These are phyloP conservation scores for Pelodiscus sinensis DNA, from an alignment of 2,113 vertebrate genomes.

Conservation along the genomic window DNA sequence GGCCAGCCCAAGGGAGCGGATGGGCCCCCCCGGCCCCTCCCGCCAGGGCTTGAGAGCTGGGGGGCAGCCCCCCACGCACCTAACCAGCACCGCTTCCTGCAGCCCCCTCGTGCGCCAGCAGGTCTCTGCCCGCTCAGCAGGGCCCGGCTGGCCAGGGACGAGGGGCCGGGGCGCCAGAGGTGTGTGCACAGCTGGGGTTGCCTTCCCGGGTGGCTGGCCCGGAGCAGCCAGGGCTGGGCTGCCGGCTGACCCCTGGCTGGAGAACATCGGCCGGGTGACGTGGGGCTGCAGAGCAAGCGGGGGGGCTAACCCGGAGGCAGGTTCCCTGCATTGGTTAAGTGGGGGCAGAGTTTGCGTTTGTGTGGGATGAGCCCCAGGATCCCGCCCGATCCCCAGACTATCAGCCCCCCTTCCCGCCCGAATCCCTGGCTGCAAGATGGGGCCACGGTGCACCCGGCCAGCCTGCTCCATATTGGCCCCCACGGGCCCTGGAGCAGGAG, in stretches of 20 bases:
- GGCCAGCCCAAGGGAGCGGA: background rate
- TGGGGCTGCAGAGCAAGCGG: too few relatives aligned
- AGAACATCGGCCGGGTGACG: background rate
- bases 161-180: too few relatives aligned
- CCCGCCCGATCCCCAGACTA: background rate
- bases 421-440: background rate
- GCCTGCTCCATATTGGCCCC: background rate
- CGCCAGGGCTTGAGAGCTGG: too few relatives aligned
- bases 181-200: background rate
- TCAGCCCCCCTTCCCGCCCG: background rate
- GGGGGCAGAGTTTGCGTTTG: background rate
- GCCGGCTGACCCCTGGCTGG: background rate
- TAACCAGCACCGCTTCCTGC: background rate
- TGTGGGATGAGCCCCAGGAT: background rate
- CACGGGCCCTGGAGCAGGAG: background rate
- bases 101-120: background rate
- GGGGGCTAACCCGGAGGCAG: rapidly evolving
- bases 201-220: background rate
- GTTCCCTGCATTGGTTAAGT: background rate
- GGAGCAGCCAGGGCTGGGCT: background rate
- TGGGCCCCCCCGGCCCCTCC: too few relatives aligned
- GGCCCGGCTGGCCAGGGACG: background rate
- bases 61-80: background rate
- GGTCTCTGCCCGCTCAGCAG: background rate
- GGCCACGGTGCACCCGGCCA: background rate